A percentile compares a stretch with the other conserved stretches of the same genome.
Evolutionary conservation across 2,888 invertebrate genomes (phyloP).

Genomic region (Drosophila hamatofila): DNA sequence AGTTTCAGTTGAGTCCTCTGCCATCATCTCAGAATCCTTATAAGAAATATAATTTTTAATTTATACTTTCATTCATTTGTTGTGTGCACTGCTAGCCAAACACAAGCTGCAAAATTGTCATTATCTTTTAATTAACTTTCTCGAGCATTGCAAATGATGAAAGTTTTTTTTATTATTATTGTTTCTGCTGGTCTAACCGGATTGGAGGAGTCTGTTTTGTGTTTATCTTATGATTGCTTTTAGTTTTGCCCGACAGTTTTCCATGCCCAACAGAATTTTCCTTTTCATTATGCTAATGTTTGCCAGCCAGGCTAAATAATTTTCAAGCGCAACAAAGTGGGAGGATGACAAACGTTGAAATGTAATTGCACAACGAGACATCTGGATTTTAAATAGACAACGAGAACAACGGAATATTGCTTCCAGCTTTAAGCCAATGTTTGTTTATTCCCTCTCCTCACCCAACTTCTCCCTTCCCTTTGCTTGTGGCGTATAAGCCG

Average conservation of each 20-base stretch:
- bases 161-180: constrained; percentile 26
- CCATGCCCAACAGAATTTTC: constrained; percentile 53
- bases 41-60: background rate
- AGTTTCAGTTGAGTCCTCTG: background rate
- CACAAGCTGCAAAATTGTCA: constrained; percentile 39
- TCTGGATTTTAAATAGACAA: constrained; percentile 22
- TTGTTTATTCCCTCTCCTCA: background rate
- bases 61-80: constrained; percentile 9
- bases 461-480: background rate
- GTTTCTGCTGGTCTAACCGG: constrained; percentile 28
- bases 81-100: constrained; percentile 7
- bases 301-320: constrained; percentile 34
- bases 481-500: constrained; percentile 30
- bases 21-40: background rate
- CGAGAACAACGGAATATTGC: constrained; percentile 14
- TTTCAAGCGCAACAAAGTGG: constrained; percentile 20
- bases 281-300: constrained; percentile 48
- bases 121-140: constrained; percentile 64
- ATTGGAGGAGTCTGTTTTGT: constrained; percentile 28
- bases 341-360: constrained; percentile 28
- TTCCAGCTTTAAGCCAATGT: constrained; percentile 24
- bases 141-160: constrained; percentile 35
- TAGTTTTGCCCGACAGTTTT: constrained; percentile 58
- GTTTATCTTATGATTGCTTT: constrained; percentile 66
- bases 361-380: constrained; percentile 39